A percentile compares a stretch with the other conserved stretches of the same genome.
phyloP scores from a whole-genome alignment of 1,140 invertebrate genomes.

The Littorina saxatilis region DNA sequence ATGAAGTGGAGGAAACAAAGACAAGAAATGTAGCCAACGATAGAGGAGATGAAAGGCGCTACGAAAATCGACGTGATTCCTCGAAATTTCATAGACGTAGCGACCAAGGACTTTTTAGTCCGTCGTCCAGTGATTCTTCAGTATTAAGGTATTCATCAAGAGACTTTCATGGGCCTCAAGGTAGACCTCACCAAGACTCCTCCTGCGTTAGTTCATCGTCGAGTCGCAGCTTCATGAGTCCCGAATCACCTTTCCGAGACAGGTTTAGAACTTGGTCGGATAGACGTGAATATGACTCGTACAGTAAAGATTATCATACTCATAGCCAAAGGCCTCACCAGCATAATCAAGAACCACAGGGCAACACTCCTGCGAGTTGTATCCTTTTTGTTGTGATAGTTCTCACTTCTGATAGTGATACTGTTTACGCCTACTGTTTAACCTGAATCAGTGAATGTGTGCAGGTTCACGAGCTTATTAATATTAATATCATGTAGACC shows the following conservation, averaged over 20 bases:
- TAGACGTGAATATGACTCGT: not conserved
- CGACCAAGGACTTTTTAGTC: not conserved
- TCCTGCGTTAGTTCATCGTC: not conserved
- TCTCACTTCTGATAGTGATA: no score
- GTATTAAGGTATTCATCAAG: no score
- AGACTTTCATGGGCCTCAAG: not conserved
- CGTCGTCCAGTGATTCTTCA: not conserved
- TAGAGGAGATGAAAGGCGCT: not conserved
- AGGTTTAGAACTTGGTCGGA: not conserved
- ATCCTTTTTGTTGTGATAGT: slow-evolving; percentile 22
- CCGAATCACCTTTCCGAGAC: not conserved
- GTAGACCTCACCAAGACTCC: not conserved
- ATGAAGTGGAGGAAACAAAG: not conserved
- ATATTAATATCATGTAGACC: no score
- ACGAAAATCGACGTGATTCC: not conserved
- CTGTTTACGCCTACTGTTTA: no score
- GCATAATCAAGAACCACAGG: not conserved
- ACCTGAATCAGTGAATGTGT: no score
- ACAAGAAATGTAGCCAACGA: not conserved
- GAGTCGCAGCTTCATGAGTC: not conserved
- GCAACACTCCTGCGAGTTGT: not conserved
- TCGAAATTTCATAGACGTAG: not conserved
- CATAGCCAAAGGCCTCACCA: not conserved
- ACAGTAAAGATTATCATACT: not conserved
- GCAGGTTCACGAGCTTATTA: no score